These are phyloP conservation scores for Illadopsis cleaveri DNA, from an alignment of 2,113 vertebrate genomes.

Conservation along the genomic window DNA sequence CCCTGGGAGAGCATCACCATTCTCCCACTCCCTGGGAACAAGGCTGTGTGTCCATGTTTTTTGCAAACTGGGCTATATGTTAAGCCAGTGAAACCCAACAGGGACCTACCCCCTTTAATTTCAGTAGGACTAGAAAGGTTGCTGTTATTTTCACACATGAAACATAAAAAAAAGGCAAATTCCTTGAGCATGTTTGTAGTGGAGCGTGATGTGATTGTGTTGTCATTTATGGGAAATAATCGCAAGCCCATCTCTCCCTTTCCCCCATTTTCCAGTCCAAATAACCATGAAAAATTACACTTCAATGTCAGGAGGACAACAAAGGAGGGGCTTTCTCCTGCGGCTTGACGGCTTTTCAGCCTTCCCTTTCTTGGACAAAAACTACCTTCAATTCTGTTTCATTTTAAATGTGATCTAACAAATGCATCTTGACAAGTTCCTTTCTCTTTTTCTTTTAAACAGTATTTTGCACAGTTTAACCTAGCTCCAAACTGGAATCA, in stretches of 20 bases:
- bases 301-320: conserved; percentile 92
- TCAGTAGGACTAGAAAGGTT: conserved; percentile 12
- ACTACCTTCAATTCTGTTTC: conserved; percentile 74
- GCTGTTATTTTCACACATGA: conserved; percentile 81
- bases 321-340: conserved; percentile 79
- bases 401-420: conserved; percentile 76
- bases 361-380: conserved; percentile 72
- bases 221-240: conserved; percentile 99
- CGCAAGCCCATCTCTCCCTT: conserved; percentile 88
- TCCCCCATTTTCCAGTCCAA: conserved; percentile 94
- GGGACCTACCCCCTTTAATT: conserved; percentile 33
- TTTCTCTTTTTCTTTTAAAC: conserved; percentile 73
- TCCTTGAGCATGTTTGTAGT: conserved; percentile 89
- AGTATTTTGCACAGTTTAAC: conserved; percentile 74
- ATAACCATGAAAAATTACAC: conserved; percentile 99
- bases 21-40: not conserved
- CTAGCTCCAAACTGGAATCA: conserved; percentile 66
- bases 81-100: not conserved
- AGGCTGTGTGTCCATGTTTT: not conserved
- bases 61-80: not conserved
- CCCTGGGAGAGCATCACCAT: not conserved
- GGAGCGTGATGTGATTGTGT: conserved; percentile 96
- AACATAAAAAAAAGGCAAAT: conserved; percentile 88
- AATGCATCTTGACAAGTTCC: conserved; percentile 75
- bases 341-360: conserved; percentile 71